Base-by-base conservation (phyloP, 2,888 invertebrate genomes). In the Parthenolecanium corni region DNA sequence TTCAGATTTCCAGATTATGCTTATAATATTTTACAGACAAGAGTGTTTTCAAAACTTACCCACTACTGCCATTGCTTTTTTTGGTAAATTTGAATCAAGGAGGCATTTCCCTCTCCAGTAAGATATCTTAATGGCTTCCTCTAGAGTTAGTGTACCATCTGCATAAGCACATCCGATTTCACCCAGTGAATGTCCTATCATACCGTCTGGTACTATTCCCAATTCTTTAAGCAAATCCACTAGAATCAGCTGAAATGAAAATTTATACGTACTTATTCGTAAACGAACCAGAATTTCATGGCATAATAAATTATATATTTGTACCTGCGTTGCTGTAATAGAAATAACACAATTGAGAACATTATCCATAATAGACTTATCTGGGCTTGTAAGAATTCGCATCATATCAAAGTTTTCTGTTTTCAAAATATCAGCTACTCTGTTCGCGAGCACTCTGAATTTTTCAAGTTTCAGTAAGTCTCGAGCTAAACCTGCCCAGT, bases 61-160 rank as follows among this genome's bases (percentile, higher is more conserved):
- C 65, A 94, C 81, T 46, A 94, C 93, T 36, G 94, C 94, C 95
- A 95, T 95, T 58, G 82, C 84, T 40, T 91, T 91, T 23, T 78
- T 76, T 9, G 82, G 73, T 68, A 91, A 74, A 68, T 80, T 79
- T 6, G 86, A 83, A 69, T 90, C 89, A 68, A 83, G 74, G 69
- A 92, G 85, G 69, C 86, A 85, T 70, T 83, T 82, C 14, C 94
- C 94, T 31, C 31, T 31, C 31, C 31, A 31, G 9, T 6, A 31
- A 6, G 31, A 31, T 31, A 31, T 31, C 31, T 6, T 6, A 31
- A 31, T 31, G 31, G 31, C 31, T 31, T 31, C 31, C 9, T 31
- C 31, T 31, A 31, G 9, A 9, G 31, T 31, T 9, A 31, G 9
- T 31, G 31, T 9, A 6, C 31, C 31, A 9, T 31, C 31, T 6